These are phyloP conservation scores for Sminthurinus signatus DNA, from an alignment of 1,140 invertebrate species.

Conservation along the genomic window DNA sequence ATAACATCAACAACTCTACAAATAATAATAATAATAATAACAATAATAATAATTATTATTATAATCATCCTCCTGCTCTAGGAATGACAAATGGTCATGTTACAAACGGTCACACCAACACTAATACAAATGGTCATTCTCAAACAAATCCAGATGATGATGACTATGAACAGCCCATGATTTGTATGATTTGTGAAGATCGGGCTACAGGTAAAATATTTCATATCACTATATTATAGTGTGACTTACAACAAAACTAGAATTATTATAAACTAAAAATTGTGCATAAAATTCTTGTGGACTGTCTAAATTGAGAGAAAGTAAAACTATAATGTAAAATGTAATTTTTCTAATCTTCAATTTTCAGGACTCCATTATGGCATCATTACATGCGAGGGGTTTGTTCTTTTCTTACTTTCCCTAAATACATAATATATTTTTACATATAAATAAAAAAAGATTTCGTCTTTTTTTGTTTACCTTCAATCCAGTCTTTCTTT, in stretches of 20 bases:
- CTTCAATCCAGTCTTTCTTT: conserved; percentile 11
- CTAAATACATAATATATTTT: too few species aligned
- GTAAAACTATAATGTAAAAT: too few species aligned
- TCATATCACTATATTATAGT: too few species aligned
- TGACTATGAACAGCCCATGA: conserved; percentile 88
- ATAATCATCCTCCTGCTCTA: too few species aligned
- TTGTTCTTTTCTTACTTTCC: conserved; percentile 15
- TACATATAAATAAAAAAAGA: too few species aligned
- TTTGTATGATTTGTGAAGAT: conserved; percentile 97
- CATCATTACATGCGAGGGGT: conserved; percentile 95
- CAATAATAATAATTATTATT: not conserved
- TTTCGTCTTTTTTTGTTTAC: not conserved
- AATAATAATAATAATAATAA: conserved; percentile 51
- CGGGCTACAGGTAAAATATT: too few species aligned
- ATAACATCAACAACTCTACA: not conserved
- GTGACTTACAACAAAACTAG: too few species aligned
- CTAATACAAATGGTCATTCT: conserved; percentile 51
- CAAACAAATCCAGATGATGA: conserved; percentile 48
- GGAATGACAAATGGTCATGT: conserved; percentile 8
- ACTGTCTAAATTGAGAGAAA: too few species aligned
- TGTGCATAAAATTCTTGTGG: too few species aligned
- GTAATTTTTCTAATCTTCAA: too few species aligned
- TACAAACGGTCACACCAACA: not conserved
- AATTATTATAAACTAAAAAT: too few species aligned
- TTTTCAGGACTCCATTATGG: conserved; percentile 97